Conservation (phyloP, 2,888 invertebrate genomes). For the Noctua pronuba region DNA sequence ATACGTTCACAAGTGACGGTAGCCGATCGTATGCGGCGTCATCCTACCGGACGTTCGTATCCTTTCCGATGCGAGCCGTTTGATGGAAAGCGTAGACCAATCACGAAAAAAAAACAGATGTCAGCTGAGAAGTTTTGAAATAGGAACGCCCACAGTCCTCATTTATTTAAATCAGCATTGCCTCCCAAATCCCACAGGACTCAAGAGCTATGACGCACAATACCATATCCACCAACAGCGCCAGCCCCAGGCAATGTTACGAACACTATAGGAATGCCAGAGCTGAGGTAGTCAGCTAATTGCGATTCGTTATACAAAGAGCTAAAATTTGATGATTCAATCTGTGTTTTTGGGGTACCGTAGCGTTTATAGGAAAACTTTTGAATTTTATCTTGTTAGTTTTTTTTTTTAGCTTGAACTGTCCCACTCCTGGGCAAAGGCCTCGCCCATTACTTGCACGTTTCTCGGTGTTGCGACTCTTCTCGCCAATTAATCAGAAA, state of each 20-base stretch:
- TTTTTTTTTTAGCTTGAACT: not conserved
- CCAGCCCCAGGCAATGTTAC: slow-evolving; percentile 50
- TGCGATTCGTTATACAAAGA: slow-evolving; percentile 56
- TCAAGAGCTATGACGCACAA: not conserved
- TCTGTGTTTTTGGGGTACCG: slow-evolving; percentile 48
- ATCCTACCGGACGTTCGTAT: no score
- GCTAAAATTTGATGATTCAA: slow-evolving; percentile 68
- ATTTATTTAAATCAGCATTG: not conserved
- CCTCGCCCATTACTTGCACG: no score
- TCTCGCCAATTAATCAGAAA: no score
- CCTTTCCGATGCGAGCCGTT: no score
- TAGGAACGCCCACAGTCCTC: not conserved
- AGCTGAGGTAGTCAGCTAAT: slow-evolving; percentile 53
- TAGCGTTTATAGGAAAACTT: not conserved
- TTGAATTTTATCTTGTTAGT: not conserved
- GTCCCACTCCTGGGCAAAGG: no score
- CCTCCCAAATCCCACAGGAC: not conserved
- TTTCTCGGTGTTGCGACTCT: no score
- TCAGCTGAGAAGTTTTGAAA: not conserved
- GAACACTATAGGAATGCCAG: slow-evolving; percentile 55
- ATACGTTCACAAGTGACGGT: no score
- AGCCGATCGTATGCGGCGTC: no score
- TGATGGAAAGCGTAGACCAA: no score
- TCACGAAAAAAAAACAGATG: not conserved
- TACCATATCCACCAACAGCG: not conserved